These are phyloP conservation scores for Carlito syrichta DNA, from an alignment of 2,113 vertebrate species.

Conservation along the genomic window DNA sequence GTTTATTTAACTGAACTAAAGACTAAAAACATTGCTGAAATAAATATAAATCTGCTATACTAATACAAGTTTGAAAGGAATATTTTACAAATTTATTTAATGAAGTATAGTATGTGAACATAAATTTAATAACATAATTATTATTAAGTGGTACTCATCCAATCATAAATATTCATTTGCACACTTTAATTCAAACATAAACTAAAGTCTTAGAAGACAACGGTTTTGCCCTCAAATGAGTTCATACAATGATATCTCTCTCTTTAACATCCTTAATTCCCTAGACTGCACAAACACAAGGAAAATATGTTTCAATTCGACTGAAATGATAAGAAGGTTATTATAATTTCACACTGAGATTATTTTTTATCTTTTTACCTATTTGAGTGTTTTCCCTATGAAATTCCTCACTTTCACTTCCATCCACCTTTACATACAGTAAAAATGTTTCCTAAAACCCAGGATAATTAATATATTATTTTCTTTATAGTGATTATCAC, in stretches of 20 bases:
- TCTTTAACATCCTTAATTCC: constrained; percentile 1
- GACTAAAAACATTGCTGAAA: background rate
- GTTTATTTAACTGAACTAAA: constrained; percentile 22
- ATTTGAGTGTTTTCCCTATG: background rate
- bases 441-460: constrained; percentile 36
- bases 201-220: background rate
- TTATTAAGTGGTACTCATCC: background rate
- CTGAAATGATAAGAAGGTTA: constrained; percentile 39
- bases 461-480: constrained; percentile 36
- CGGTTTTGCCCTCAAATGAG: background rate
- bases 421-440: background rate
- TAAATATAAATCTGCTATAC: background rate
- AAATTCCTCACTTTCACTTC: background rate
- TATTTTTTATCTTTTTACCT: constrained; percentile 48
- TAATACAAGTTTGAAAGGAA: constrained; percentile 13
- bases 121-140: background rate
- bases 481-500: constrained; percentile 17
- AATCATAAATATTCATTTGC: background rate
- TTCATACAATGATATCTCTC: background rate
- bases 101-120: background rate
- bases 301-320: constrained; percentile 32
- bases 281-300: background rate
- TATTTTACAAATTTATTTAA: constrained; percentile 30
- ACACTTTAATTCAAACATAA: background rate
- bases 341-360: constrained; percentile 39